Evolutionary conservation across 2,797 vertebrate species (phyloP), one percentile per base, ranked within the genome.

Genomic region (Myripristis murdjan): DNA sequence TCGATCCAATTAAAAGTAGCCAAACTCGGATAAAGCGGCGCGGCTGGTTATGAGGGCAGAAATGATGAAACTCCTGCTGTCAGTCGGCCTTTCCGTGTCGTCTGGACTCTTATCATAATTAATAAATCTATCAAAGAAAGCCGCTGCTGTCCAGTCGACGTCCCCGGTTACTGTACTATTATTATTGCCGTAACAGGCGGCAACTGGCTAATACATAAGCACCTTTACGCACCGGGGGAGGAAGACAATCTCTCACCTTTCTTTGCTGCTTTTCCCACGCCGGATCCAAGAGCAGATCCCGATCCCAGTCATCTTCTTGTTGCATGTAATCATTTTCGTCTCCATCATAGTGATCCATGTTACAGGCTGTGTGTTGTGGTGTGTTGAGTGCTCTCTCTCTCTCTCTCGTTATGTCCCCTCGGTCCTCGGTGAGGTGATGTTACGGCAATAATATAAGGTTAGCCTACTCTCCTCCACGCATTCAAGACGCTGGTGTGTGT

Each of bases 191-290:
- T 15, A 4, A 11, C 16, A 11, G 14, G 33, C 46, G 28, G 1
- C 44, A 49, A 18, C 14, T 48, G 18, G 26, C 49, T 15, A 6
- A 24, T 61, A 78, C 85, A 89, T 87, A 85, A 80, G 84, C 84
- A 81, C 83, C 85, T 85, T 75, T 31, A 6, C 60, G 26, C 46
- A 20, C 73, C 41, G 63, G 70, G 74, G 78, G 35, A 4, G 41
- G 48, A 43, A 68, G 69, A 3, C 59, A n/a, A n/a, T 31, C 39
- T 65, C 90, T 85, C 89, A 94, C 94, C 96, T 97, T 97, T 73
- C 96, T 91, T 92, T 97, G 96, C 90, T 97, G 96, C 90, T 97
- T 97, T 84, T 97, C 96, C 96, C 96, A 97, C 47, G 96, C 96
- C 26, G 96, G 96, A 82, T 97, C 96, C 90, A 97, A 75, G 35